phyloP scores from a whole-genome alignment of 2,797 vertebrate genomes.

The Intellagama lesueurii region DNA sequence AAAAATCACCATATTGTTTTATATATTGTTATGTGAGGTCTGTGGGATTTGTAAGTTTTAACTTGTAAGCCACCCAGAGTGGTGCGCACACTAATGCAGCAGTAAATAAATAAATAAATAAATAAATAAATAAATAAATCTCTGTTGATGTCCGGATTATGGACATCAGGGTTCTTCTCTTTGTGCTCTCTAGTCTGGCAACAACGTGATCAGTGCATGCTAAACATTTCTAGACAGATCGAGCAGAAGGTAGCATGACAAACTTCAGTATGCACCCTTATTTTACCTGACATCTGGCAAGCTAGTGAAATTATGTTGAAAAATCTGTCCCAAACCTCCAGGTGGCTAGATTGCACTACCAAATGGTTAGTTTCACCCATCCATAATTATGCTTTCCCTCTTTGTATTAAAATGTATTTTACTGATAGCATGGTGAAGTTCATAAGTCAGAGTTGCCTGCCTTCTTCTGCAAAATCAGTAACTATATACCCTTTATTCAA shows the following conservation, averaged over 20 bases:
- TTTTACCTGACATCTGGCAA: neutral
- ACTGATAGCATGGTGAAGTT: neutral
- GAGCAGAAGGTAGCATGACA: neutral
- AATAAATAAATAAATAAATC: too few relatives aligned
- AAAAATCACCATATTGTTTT: neutral
- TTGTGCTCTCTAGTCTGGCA: neutral
- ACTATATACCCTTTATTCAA: neutral
- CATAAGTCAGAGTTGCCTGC: neutral
- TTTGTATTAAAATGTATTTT: neutral
- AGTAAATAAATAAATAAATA: too few relatives aligned
- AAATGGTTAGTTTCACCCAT: neutral
- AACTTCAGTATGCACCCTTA: neutral
- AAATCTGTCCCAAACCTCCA: neutral
- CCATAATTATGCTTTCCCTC: neutral
- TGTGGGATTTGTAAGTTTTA: too few relatives aligned
- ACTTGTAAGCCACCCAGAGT: too few relatives aligned
- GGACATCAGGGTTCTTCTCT: too few relatives aligned
- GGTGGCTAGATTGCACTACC: neutral
- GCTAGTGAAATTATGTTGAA: neutral
- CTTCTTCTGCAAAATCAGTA: neutral
- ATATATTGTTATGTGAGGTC: too few relatives aligned
- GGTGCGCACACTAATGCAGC: too few relatives aligned
- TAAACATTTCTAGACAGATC: neutral
- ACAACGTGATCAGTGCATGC: neutral
- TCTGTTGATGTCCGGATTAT: neutral